A percentile compares a stretch with the other conserved stretches of the same genome.
These are phyloP conservation scores for Drosophila demipolita DNA, from an alignment of 2,888 invertebrate species.

Conservation along the genomic window DNA sequence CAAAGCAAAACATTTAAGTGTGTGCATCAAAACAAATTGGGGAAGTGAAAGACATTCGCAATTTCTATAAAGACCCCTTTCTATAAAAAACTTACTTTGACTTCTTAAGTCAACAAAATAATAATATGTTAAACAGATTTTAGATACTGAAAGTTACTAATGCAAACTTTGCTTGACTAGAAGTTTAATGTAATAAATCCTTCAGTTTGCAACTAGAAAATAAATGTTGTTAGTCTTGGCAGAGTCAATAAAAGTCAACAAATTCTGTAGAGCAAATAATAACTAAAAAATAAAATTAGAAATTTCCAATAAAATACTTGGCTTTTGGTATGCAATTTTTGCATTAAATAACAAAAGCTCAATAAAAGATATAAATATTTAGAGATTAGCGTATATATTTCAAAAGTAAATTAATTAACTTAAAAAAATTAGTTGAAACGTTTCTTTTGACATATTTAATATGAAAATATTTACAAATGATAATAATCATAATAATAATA, in stretches of 20 bases:
- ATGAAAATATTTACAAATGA: slow-evolving; percentile 2
- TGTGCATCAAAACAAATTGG: slow-evolving; percentile 7
- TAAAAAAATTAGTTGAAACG: background rate
- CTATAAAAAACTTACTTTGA: background rate
- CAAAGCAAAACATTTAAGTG: slow-evolving; percentile 25
- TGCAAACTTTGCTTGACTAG: background rate
- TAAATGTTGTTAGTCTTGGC: background rate
- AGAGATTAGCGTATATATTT: background rate
- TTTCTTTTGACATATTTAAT: background rate
- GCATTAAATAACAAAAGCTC: background rate
- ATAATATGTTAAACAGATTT: background rate
- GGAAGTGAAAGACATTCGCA: slow-evolving; percentile 9
- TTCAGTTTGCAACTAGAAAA: background rate
- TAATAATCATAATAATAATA: background rate
- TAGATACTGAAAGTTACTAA: background rate
- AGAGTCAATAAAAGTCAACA: background rate
- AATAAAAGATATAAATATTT: background rate
- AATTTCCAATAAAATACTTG: background rate
- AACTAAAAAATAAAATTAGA: background rate
- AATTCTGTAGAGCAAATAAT: background rate
- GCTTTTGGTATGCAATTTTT: background rate
- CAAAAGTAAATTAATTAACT: background rate
- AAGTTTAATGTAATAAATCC: background rate
- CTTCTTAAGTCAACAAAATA: background rate
- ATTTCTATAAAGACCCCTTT: slow-evolving; percentile 11